Evolutionary conservation across 2,888 invertebrate genomes (phyloP), one percentile per base, ranked within the genome.

Genomic region (Coelopa pilipes): DNA sequence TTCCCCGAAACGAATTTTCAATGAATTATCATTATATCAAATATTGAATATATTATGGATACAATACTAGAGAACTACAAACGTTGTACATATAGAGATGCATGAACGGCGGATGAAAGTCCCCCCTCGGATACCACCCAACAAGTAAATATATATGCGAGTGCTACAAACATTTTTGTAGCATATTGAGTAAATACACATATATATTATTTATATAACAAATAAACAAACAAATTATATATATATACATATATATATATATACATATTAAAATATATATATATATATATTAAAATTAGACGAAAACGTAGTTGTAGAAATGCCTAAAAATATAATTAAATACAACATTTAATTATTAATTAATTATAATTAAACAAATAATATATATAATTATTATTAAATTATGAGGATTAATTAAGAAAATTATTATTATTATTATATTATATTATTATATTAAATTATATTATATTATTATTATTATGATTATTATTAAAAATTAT

Each of bases 31-130:
- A 69, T 69, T 69, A 21, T 49, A 34, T 67, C 17, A 55, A 68
- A 69, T 57, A 69, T 69, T 19, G 46, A 63, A 63, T 63, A 46
- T 34, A 34, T 46, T 63, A 34, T 45, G n/a, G 55, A 65, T 65
- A 17, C n/a, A 34, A 34, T 34, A 34, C 21, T 45, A 62, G 34
- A 50, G 50, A 66, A 50, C 50, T 66, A 66, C 50, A 50, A 66
- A 66, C 19, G 68, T 69, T 79, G 82, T 82, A 82, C 75, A 83
- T 83, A 82, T 79, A 80, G 80, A 77, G 79, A 79, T 79, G 74
- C 79, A 79, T 80, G 77, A 82, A 84, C 82, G 83, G 86, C 85
- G 85, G 85, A 85, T 84, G 86, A 84, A 86, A 85, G 85, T 86
- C 84, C 86, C 85, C 82, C 84, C 82, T 76, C 76, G 79, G 79